These are phyloP conservation scores for Helogale parvula DNA, from an alignment of 2,113 vertebrate species.

Conservation along the genomic window DNA sequence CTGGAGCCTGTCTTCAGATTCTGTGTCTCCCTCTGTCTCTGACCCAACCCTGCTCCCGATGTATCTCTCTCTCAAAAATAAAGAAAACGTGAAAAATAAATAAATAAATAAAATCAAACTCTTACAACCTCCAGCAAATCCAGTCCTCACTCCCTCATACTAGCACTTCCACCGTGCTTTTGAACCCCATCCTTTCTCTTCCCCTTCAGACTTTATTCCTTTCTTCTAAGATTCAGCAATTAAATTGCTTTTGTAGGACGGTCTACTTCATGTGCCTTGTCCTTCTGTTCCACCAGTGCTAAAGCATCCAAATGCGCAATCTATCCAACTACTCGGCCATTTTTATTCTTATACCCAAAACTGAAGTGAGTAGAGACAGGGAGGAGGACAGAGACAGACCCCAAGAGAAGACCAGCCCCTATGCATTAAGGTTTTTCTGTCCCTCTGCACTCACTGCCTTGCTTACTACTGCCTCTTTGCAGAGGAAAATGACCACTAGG, in stretches of 20 bases:
- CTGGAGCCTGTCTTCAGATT: too few relatives aligned
- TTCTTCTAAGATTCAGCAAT: not conserved
- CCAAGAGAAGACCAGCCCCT: not conserved
- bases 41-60: too few relatives aligned
- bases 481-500: not conserved
- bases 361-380: not conserved
- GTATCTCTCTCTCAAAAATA: too few relatives aligned
- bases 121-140: not conserved
- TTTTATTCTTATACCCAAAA: not conserved
- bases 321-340: not conserved
- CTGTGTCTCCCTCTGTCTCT: too few relatives aligned
- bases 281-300: not conserved
- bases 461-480: not conserved
- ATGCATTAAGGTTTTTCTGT: not conserved
- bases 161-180: not conserved
- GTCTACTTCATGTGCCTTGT: not conserved
- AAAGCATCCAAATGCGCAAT: not conserved
- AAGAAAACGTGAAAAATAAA: too few relatives aligned
- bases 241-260: not conserved
- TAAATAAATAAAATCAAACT: not conserved
- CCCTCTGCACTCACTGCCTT: not conserved
- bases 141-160: not conserved
- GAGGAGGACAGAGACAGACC: not conserved
- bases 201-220: not conserved
- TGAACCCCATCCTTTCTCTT: not conserved